Percentiles rank a stretch among this genome's conserved stretches.
Conservation (phyloP, 2,888 invertebrate species). For the Chrysomela aeneicollis region DNA sequence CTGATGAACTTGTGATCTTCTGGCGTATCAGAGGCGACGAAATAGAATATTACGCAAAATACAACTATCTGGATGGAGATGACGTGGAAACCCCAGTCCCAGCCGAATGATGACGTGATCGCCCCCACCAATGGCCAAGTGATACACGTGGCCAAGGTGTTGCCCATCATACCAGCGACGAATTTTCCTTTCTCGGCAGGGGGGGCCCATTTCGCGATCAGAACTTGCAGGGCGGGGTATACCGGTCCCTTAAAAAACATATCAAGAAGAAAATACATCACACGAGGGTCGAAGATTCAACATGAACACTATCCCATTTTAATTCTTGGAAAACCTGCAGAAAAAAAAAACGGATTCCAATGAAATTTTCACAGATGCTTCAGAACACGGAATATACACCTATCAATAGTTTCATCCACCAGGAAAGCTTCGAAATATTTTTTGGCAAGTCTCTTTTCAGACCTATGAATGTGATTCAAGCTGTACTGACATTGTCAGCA, state of each 20-base stretch:
- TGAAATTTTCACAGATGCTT: no score
- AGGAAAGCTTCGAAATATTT: no score
- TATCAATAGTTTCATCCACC: no score
- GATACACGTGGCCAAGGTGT: constrained; percentile 75
- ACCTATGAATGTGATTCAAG: no score
- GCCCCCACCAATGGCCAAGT: constrained; percentile 74
- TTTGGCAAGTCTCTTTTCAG: no score
- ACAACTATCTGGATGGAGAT: constrained; percentile 66
- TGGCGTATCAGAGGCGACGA: constrained; percentile 72
- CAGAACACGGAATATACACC: no score
- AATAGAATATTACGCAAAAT: constrained; percentile 69
- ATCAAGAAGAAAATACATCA: not conserved
- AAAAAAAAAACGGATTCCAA: no score
- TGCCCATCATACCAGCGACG: constrained; percentile 75
- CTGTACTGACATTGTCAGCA: no score
- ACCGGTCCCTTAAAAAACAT: constrained; percentile 64
- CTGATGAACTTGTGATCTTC: constrained; percentile 69
- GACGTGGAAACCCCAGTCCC: constrained; percentile 75
- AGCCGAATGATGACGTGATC: constrained; percentile 69
- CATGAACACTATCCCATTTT: no score
- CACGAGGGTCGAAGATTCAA: no score
- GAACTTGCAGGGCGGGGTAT: constrained; percentile 70
- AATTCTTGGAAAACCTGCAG: no score
- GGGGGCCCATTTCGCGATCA: constrained; percentile 78
- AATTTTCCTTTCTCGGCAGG: constrained; percentile 79